Percentiles rank a stretch among this genome's conserved stretches.
Evolutionary conservation across 1,140 invertebrate genomes (phyloP).

Genomic region (Euura lappo): DNA sequence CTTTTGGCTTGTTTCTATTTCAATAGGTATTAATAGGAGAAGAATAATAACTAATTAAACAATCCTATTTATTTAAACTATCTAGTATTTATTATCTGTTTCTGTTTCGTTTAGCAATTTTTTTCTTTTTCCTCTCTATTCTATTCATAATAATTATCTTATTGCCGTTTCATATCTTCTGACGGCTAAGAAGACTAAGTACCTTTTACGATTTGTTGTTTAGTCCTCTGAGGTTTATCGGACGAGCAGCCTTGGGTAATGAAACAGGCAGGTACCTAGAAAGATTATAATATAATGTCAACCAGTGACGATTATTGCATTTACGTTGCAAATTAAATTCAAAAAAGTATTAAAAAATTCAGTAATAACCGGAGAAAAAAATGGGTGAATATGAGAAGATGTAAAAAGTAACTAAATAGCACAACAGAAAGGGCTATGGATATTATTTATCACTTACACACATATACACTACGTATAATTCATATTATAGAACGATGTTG

Average conservation of each 20-base stretch:
- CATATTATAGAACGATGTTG: constrained; percentile 34
- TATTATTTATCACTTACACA: constrained; percentile 20
- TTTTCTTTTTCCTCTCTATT: constrained; percentile 14
- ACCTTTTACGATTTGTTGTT: constrained; percentile 36
- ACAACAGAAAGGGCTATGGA: constrained; percentile 21
- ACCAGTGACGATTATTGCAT: too few species aligned
- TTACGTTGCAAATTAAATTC: background rate
- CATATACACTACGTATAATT: background rate
- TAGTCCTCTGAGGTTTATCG: constrained; percentile 45
- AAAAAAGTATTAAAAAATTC: constrained; percentile 12
- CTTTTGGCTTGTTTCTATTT: background rate
- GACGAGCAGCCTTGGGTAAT: constrained; percentile 40
- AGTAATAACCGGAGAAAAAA: constrained; percentile 22
- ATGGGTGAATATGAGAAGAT: constrained; percentile 14
- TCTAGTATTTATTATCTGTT: constrained; percentile 44
- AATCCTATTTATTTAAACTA: constrained; percentile 42
- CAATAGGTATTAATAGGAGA: background rate
- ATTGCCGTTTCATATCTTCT: background rate
- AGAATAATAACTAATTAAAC: constrained; percentile 27
- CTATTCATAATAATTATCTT: background rate
- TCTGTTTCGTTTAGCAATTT: constrained; percentile 21
- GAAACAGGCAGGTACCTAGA: constrained; percentile 15
- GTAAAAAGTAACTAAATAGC: constrained; percentile 6
- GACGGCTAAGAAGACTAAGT: constrained; percentile 8
- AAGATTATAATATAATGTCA: too few species aligned